Evolutionary conservation across 1,140 invertebrate species (phyloP), one percentile per base, ranked within the genome.

Genomic region (Cepaea nemoralis): DNA sequence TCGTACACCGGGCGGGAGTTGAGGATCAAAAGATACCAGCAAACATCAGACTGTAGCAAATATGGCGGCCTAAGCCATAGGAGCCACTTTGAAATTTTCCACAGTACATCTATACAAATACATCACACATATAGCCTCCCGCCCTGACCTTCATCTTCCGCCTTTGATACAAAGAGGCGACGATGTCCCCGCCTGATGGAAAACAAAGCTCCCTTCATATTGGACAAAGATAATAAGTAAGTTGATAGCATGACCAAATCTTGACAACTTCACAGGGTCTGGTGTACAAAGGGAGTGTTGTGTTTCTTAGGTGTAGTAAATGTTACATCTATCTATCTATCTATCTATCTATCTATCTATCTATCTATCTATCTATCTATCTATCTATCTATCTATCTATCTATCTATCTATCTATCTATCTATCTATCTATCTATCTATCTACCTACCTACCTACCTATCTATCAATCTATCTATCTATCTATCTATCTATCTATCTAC

Each of bases 111-210:
- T 63, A 22, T 10, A 63, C 59, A 63, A 63, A 63, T 16, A 63
- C 22, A 63, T n/a, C 2, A 6, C n/a, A 31, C n/a, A 27, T 27
- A 63, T 63, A 63, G 27, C 59, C 5, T 24, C 24, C 59, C n/a
- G 33, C 5, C 6, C 16, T 63, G 59, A 63, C 59, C 59, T 63
- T 63, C 27, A 31, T 63, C 59, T 22, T 16, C 5, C 3, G 22
- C 59, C 59, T 63, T 63, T 63, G 59, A 63, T 63, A 6, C 59
- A 63, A 63, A 63, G 59, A 63, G 6, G n/a, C 59, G n/a, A 63
- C 5, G 27, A 63, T 31, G 59, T 63, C 16, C 27, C 5, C n/a
- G 1, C n/a, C 59, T 31, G 2, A 2, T 0, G 27, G 27, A 31
- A 63, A 63, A 63, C n/a, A 63, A 19, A 31, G 6, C 6, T 31